Conservation (phyloP, 1,140 invertebrate species). For the Triops cancriformis region DNA sequence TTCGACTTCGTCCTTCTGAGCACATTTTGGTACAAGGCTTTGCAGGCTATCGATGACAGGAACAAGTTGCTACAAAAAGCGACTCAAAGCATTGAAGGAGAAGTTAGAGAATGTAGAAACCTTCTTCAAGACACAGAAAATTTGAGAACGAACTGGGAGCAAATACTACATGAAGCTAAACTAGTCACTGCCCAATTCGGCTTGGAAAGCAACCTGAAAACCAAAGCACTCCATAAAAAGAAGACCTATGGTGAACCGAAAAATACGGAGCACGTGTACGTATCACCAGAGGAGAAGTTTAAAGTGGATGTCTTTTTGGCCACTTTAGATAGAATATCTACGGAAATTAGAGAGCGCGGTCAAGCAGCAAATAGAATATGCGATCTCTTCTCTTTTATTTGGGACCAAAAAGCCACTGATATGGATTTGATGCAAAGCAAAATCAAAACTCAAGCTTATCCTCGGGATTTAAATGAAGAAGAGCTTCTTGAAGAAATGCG, state of each 20-base stretch:
- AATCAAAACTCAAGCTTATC: not conserved
- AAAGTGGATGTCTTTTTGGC: not conserved
- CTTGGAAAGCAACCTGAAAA: not conserved
- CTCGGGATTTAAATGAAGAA: slow-evolving; percentile 16
- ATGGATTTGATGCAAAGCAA: not conserved
- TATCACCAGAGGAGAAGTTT: not conserved
- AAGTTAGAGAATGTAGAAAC: slow-evolving; percentile 20
- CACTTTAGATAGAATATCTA: not conserved
- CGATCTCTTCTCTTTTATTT: slow-evolving; percentile 18
- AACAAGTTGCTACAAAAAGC: not conserved
- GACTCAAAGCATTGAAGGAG: slow-evolving; percentile 15
- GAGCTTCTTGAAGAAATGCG: slow-evolving; percentile 4
- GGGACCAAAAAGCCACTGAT: not conserved
- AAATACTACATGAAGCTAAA: slow-evolving; percentile 7
- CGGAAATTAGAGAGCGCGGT: slow-evolving; percentile 21
- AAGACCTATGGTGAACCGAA: slow-evolving; percentile 15
- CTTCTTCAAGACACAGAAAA: not conserved
- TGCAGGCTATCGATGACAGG: slow-evolving; percentile 19
- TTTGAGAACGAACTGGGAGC: slow-evolving; percentile 15
- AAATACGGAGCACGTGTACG: not conserved
- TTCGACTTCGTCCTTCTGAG: slow-evolving; percentile 18
- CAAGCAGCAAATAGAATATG: not conserved
- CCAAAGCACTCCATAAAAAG: slow-evolving; percentile 13
- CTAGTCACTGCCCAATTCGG: not conserved
- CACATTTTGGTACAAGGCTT: slow-evolving; percentile 18